Evolutionary conservation across 2,113 vertebrate genomes (phyloP).

Genomic region (Dascyllus trimaculatus): DNA sequence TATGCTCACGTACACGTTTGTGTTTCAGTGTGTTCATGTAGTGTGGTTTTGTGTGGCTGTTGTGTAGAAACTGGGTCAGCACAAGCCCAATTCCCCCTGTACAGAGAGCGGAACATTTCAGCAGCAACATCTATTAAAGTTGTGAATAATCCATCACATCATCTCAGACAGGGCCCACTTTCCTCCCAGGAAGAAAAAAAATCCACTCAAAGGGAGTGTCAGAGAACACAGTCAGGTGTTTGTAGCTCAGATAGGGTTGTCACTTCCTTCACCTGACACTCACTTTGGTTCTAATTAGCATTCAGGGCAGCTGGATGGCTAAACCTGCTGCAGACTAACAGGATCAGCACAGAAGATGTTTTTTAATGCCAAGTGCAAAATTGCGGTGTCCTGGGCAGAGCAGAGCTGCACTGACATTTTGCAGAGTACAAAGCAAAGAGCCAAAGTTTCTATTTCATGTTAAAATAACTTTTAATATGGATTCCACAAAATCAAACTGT

Average conservation of each 20-base stretch:
- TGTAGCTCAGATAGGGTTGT: constrained; percentile 14
- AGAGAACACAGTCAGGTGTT: constrained; percentile 35
- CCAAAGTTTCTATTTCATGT: constrained; percentile 10
- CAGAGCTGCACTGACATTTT: constrained; percentile 1
- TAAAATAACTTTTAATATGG: not conserved
- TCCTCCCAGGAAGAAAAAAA: not conserved
- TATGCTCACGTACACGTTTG: not conserved
- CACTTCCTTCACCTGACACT: constrained; percentile 16
- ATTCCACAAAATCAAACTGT: not conserved
- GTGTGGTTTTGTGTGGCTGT: constrained; percentile 33
- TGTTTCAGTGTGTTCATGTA: not conserved
- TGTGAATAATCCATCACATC: constrained; percentile 75
- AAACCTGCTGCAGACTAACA: constrained; percentile 39
- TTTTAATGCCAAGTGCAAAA: constrained; percentile 35
- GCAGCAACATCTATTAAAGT: constrained; percentile 62
- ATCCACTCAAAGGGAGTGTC: not conserved
- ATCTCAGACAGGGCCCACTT: constrained; percentile 24
- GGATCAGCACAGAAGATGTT: constrained; percentile 36
- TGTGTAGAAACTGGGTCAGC: constrained; percentile 75
- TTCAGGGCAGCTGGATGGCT: constrained; percentile 27
- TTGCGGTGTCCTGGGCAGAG: not conserved
- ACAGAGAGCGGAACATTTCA: constrained; percentile 47
- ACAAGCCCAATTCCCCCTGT: constrained; percentile 51
- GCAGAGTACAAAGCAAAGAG: constrained; percentile 23
- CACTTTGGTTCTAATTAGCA: constrained; percentile 32